A percentile compares a stretch with the other conserved stretches of the same genome.
Evolutionary conservation across 1,140 invertebrate species (phyloP).

Genomic region (Nebria ingens): DNA sequence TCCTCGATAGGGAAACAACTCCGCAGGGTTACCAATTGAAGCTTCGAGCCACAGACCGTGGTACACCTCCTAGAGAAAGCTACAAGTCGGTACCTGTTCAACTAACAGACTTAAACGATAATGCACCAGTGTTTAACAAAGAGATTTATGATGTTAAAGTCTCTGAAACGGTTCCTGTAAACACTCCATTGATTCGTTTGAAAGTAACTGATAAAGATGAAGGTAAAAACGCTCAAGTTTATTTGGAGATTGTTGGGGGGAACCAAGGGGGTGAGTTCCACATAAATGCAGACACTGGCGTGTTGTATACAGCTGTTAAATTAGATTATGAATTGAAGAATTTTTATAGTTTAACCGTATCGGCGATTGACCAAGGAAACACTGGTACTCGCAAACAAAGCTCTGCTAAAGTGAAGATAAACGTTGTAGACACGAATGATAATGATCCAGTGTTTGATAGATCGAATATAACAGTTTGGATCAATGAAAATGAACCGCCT

Average conservation of each 20-base stretch:
- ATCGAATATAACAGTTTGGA: conserved; percentile 49
- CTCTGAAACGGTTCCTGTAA: conserved; percentile 77
- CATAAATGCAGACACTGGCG: conserved; percentile 78
- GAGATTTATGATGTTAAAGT: conserved; percentile 81
- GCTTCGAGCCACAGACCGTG: conserved; percentile 71
- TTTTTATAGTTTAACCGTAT: conserved; percentile 83
- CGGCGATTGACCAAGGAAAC: conserved; percentile 81
- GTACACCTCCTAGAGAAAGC: conserved; percentile 62
- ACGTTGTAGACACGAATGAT: conserved; percentile 82
- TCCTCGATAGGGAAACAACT: conserved; percentile 64
- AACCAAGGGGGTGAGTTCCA: conserved; percentile 83
- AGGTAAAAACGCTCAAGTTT: conserved; percentile 71
- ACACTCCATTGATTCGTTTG: conserved; percentile 76
- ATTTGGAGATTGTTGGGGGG: conserved; percentile 81
- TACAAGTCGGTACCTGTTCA: conserved; percentile 66
- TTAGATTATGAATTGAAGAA: conserved; percentile 84
- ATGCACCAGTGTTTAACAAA: conserved; percentile 77
- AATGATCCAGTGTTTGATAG: conserved; percentile 82
- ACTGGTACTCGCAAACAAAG: conserved; percentile 72
- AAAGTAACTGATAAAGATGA: conserved; percentile 78
- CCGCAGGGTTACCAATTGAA: conserved; percentile 79
- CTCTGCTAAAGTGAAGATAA: conserved; percentile 81
- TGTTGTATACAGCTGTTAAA: conserved; percentile 72
- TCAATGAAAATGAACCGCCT: conserved; percentile 80
- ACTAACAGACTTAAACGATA: conserved; percentile 74